Evolutionary conservation across 2,797 vertebrate genomes (phyloP).

Genomic region (Urosaurus nigricauda): DNA sequence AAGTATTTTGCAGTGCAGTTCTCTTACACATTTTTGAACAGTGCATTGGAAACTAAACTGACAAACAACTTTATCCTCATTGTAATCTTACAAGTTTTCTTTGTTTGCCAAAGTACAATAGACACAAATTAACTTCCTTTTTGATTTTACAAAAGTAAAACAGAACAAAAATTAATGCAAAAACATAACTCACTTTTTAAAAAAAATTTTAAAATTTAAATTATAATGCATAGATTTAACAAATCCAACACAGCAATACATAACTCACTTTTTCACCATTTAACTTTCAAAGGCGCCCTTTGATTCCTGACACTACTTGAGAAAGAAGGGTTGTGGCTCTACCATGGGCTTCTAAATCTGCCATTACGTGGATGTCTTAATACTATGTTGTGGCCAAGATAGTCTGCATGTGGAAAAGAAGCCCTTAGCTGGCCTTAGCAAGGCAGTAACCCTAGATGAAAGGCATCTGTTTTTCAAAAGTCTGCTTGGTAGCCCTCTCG

Average conservation of each 20-base stretch:
- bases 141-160: too few relatives aligned
- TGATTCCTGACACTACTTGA: background rate
- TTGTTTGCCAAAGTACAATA: too few relatives aligned
- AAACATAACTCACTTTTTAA: too few relatives aligned
- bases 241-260: too few relatives aligned
- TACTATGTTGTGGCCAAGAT: background rate
- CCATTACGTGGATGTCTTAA: constrained; percentile 2
- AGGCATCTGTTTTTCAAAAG: background rate
- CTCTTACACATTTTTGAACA: background rate
- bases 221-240: too few relatives aligned
- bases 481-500: constrained; percentile 17
- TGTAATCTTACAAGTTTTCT: too few relatives aligned
- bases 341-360: background rate
- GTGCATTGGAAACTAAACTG: background rate
- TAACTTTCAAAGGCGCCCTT: too few relatives aligned
- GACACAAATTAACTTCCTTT: too few relatives aligned
- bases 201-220: too few relatives aligned
- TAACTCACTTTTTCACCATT: too few relatives aligned
- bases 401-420: constrained; percentile 30
- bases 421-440: background rate
- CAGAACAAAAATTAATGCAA: too few relatives aligned
- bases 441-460: constrained; percentile 20
- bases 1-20: background rate
- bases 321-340: background rate
- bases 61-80: too few relatives aligned